Evolutionary conservation across 1,140 invertebrate species (phyloP).

Genomic region (Geopemphigus sp.): DNA sequence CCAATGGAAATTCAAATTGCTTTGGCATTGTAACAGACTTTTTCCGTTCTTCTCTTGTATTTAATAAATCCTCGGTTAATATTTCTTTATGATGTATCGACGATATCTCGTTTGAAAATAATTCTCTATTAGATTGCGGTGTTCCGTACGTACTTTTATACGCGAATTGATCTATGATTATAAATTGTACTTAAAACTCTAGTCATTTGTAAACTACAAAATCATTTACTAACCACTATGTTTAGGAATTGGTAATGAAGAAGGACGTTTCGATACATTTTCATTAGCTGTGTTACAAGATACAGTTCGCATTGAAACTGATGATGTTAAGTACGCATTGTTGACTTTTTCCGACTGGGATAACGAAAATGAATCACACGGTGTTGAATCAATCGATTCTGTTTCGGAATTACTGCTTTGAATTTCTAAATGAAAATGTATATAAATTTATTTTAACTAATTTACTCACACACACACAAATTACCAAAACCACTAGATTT

Average conservation of each 20-base stretch:
- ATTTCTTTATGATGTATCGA: background rate
- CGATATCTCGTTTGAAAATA: background rate
- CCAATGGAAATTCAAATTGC: slow-evolving; percentile 4
- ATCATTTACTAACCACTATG: slow-evolving; percentile 23
- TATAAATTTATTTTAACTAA: background rate
- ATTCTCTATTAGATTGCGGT: slow-evolving; percentile 24
- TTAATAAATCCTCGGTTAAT: background rate
- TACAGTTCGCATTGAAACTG: slow-evolving; percentile 41
- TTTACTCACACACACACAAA: no score
- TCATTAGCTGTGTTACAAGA: background rate
- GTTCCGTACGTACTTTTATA: slow-evolving; percentile 23
- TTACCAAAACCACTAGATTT: slow-evolving; percentile 19
- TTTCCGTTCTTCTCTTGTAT: no score
- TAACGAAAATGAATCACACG: slow-evolving; percentile 12
- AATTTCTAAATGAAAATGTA: background rate
- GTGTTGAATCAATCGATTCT: slow-evolving; percentile 21
- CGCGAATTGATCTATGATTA: slow-evolving; percentile 28
- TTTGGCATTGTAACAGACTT: background rate
- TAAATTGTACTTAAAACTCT: background rate
- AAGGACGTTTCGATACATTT: slow-evolving; percentile 1
- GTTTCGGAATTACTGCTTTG: slow-evolving; percentile 39
- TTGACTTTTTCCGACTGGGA: slow-evolving; percentile 9
- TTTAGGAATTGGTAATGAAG: slow-evolving; percentile 36
- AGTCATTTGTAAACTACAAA: background rate
- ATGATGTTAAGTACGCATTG: slow-evolving; percentile 13